Base-by-base conservation (phyloP, 2,888 invertebrate species). In the Cerceris ruficornis region DNA sequence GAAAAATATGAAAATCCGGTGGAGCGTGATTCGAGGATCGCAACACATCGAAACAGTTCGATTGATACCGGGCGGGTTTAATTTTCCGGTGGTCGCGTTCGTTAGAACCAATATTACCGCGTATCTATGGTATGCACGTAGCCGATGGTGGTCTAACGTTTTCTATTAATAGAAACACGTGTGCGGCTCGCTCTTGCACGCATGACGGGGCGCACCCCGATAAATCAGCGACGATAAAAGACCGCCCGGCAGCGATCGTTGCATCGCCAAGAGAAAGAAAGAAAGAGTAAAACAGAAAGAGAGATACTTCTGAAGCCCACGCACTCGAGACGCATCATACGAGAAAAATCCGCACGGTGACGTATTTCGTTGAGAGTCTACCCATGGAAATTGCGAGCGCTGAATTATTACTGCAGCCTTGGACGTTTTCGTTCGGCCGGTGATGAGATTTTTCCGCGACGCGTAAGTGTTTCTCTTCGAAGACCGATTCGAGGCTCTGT, bases 121-220 rank as follows among this genome's bases (percentile, higher is more conserved):
- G 39, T 65, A 43, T 42, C 54, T 54, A 65, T 15, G 50, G n/a
- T 42, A 9, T 41, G 59, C 68, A n/a, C 43, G 41, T 54, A 14
- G 67, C 46, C 59, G 80, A 83, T 68, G 80, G 82, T 79, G 80
- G 78, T 81, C 79, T 65, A 69, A 54, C 71, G 62, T 28, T 74
- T 78, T 86, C 86, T 88, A 88, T 87, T 87, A 87, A 88, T 86
- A 88, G 86, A 83, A 80, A 84, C 78, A 80, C 78, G 79, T 77
- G 83, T 81, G 82, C 75, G 73, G 65, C 74, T 66, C 60, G 70
- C 14, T 65, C 55, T 73, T 41, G 73, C 82, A 79, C 82, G 81
- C 76, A 79, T 72, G 76, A 79, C 80, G 81, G 80, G 85, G 82
- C 84, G 79, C 80, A 79, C 81, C 75, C 69, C 84, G 82, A 84